phyloP scores from a whole-genome alignment of 1,140 invertebrate genomes.

The Goniozus legneri region DNA sequence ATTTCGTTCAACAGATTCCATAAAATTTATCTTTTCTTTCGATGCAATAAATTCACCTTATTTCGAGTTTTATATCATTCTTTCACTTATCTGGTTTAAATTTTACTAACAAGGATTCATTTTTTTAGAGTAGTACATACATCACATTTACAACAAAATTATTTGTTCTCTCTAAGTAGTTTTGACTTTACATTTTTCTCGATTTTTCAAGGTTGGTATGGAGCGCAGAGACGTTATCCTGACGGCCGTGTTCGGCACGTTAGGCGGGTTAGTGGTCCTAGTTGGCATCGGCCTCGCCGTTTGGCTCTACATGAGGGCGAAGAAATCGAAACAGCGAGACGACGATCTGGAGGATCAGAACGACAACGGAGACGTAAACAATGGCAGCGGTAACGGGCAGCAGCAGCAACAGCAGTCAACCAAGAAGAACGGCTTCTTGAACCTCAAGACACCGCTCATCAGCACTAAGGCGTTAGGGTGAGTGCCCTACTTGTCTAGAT shows the following conservation, averaged over 20 bases:
- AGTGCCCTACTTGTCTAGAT: too few species aligned
- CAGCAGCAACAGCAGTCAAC: conserved; percentile 26
- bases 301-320: conserved; percentile 50
- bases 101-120: too few species aligned
- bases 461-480: conserved; percentile 63
- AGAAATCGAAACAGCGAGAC: conserved; percentile 44
- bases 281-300: conserved; percentile 49
- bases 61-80: too few species aligned
- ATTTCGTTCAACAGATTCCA: too few species aligned
- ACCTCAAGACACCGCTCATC: conserved; percentile 74
- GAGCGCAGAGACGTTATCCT: conserved; percentile 54
- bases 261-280: conserved; percentile 48
- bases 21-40: too few species aligned
- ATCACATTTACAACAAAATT: too few species aligned
- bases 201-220: conserved; percentile 56
- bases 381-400: too few species aligned
- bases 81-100: too few species aligned
- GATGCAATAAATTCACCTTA: too few species aligned
- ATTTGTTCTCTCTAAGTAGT: too few species aligned
- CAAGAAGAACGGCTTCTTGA: conserved; percentile 68
- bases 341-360: conserved; percentile 42
- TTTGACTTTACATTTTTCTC: too few species aligned
- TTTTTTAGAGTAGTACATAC: too few species aligned
- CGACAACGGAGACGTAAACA: conserved; percentile 28
- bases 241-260: conserved; percentile 52